Conservation (phyloP, 2,113 vertebrate genomes). For the Puntigrus tetrazona region DNA sequence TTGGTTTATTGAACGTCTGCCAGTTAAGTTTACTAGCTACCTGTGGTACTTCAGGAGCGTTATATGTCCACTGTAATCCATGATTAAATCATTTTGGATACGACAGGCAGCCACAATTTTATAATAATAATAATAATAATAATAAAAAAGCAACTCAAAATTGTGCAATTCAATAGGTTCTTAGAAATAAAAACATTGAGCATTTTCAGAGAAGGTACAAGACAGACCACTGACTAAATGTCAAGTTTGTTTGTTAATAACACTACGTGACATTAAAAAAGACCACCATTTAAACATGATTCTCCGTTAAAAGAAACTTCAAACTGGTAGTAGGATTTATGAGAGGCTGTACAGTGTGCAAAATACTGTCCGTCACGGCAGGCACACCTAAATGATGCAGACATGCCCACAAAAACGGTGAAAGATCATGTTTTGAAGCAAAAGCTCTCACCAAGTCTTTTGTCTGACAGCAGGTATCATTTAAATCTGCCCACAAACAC, state of each 20-base stretch:
- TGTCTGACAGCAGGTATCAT: background rate
- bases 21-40: constrained; percentile 61
- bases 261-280: constrained; percentile 81
- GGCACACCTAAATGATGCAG: constrained; percentile 54
- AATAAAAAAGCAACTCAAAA: constrained; percentile 73
- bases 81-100: constrained; percentile 67
- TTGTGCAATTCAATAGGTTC: constrained; percentile 74
- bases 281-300: constrained; percentile 81
- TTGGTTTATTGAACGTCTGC: constrained; percentile 65
- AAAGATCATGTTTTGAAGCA: background rate
- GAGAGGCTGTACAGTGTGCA: constrained; percentile 89
- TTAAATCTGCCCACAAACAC: constrained; percentile 23
- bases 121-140: constrained; percentile 58
- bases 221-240: constrained; percentile 72
- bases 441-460: constrained; percentile 10
- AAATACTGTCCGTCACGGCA: constrained; percentile 76
- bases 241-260: constrained; percentile 72
- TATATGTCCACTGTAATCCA: constrained; percentile 67
- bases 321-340: constrained; percentile 72
- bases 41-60: constrained; percentile 60
- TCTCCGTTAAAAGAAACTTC: constrained; percentile 66
- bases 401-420: background rate
- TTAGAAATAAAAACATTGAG: constrained; percentile 66
- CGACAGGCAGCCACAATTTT: constrained; percentile 61
- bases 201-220: constrained; percentile 71